Conservation (phyloP, 1,140 invertebrate species). For the Drosophila pseudoobscura region DNA sequence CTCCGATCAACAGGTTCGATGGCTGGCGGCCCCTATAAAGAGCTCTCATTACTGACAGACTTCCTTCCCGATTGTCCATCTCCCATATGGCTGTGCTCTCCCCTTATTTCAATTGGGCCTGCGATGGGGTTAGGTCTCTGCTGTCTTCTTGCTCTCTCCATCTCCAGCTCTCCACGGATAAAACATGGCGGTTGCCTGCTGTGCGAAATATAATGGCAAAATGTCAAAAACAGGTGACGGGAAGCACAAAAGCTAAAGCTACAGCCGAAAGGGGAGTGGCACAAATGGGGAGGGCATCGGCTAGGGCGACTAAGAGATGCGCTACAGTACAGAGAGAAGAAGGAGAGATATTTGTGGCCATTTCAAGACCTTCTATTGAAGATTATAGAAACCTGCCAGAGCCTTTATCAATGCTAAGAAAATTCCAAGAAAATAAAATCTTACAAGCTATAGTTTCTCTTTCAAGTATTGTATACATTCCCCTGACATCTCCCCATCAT, state of each 20-base stretch:
- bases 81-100: not conserved
- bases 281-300: not conserved
- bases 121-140: not conserved
- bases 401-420: not conserved
- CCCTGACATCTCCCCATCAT: too few species aligned
- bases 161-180: conserved; percentile 4
- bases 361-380: too few species aligned
- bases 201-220: conserved; percentile 69
- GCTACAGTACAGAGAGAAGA: conserved; percentile 1
- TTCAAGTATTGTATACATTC: not conserved
- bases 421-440: not conserved
- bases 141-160: not conserved
- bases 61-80: not conserved
- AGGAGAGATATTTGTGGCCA: too few species aligned
- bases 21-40: conserved; percentile 36
- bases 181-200: conserved; percentile 76
- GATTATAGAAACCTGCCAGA: too few species aligned
- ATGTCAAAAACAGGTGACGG: conserved; percentile 74
- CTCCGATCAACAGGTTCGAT: conserved; percentile 61
- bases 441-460: not conserved
- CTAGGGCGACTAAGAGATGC: not conserved
- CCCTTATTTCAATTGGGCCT: conserved; percentile 12
- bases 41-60: conserved; percentile 66
- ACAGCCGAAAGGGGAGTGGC: not conserved
- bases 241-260: conserved; percentile 35